phyloP scores from a whole-genome alignment of 1,140 invertebrate genomes.

The Ceratoteleas bidentatus region DNA sequence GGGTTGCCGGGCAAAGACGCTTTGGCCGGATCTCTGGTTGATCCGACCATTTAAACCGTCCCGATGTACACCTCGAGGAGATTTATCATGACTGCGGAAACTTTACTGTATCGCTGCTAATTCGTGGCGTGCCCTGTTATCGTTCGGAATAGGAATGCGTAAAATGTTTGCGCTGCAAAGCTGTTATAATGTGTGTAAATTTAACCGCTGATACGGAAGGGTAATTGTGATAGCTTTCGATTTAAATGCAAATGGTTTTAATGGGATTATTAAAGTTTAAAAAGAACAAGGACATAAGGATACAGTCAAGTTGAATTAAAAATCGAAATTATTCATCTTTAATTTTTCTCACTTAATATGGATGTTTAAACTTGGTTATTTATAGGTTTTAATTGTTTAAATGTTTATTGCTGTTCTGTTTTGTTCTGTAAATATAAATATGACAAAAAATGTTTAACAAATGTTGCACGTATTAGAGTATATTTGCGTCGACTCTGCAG shows the following conservation, averaged over 20 bases:
- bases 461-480: slow-evolving; percentile 39
- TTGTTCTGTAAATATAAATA: no score
- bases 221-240: slow-evolving; percentile 58
- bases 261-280: slow-evolving; percentile 25
- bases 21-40: slow-evolving; percentile 65
- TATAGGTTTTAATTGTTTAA: no score
- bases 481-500: slow-evolving; percentile 49
- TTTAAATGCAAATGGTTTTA: slow-evolving; percentile 56
- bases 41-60: slow-evolving; percentile 71
- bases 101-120: slow-evolving; percentile 69
- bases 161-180: slow-evolving; percentile 55
- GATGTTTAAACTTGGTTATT: no score
- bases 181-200: slow-evolving; percentile 51
- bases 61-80: slow-evolving; percentile 28
- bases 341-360: no score
- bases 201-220: slow-evolving; percentile 27
- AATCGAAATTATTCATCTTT: no score
- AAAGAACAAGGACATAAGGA: not conserved
- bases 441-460: not conserved
- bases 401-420: no score
- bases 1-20: slow-evolving; percentile 67
- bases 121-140: slow-evolving; percentile 61
- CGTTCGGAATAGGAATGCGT: slow-evolving; percentile 51
- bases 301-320: no score
- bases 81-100: slow-evolving; percentile 70